Evolutionary conservation across 2,888 invertebrate genomes (phyloP), one percentile per base, ranked within the genome.

Genomic region (Aphidius colemani): DNA sequence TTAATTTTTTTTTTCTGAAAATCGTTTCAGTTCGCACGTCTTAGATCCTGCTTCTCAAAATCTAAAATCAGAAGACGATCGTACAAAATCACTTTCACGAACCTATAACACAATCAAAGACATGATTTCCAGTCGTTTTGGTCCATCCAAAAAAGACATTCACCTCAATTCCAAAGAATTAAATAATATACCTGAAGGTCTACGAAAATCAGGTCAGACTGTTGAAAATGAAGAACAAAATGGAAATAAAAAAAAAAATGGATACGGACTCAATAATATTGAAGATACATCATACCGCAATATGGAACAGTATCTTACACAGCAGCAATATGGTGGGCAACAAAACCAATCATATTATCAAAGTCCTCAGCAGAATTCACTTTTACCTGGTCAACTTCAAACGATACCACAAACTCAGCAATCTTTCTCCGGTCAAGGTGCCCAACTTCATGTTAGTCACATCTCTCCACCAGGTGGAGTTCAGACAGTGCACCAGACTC

Each of bases 61-160:
- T 13, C 65, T 72, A 43, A 81, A 78, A 65, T 69, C 73, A 55
- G 80, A 81, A 59, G 81, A 81, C 43, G 81, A 81, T 18, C 78
- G 76, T 55, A 82, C 83, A 63, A 89, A 90, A 78, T 88, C 90
- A n/a, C 88, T 91, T 65, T 88, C 90, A 53, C 90, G 91, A 82
- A 92, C 92, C 0, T 92, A 92, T 76, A 90, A 93, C 78, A 91
- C 92, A 6, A 87, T 93, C 67, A 92, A 92, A 84, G 92, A 92
- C 75, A 90, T 93, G 86, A 91, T 93, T 76, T 92, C 92, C 30
- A 91, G 90, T 79, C 88, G 90, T 74, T 92, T 93, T 79, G 90
- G 90, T 74, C 78, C 80, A 44, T 88, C 85, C 72, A 88, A 86
- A 53, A 85, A 82, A 74, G 88, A 88, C 39, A 71, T 72, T 50